A percentile compares a stretch with the other conserved stretches of the same genome.
These are phyloP conservation scores for Chionis minor DNA, from an alignment of 2,113 vertebrate species.

Conservation along the genomic window DNA sequence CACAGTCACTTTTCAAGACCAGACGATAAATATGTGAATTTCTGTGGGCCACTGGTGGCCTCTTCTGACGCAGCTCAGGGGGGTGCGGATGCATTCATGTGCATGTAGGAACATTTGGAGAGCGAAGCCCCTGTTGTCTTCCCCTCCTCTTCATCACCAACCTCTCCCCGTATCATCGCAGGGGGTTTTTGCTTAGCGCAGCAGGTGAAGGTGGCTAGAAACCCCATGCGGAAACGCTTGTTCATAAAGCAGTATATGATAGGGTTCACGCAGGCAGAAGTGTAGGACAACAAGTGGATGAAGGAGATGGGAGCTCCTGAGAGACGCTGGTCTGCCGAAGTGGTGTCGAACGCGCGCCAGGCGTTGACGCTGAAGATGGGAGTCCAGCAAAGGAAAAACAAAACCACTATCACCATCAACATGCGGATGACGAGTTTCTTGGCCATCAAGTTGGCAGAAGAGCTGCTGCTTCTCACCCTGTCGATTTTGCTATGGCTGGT, in stretches of 20 bases:
- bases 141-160: constrained; percentile 78
- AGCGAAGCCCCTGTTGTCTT: constrained; percentile 75
- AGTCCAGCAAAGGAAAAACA: constrained; percentile 98
- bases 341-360: constrained; percentile 90
- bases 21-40: background rate
- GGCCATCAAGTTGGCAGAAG: constrained; percentile 88
- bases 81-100: constrained; percentile 63
- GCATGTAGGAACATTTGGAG: constrained; percentile 81
- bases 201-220: constrained; percentile 88
- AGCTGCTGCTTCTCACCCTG: constrained; percentile 83
- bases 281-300: constrained; percentile 96
- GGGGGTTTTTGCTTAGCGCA: constrained; percentile 39
- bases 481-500: constrained; percentile 37
- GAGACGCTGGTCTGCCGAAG: constrained; percentile 81
- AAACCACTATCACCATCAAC: constrained; percentile 92
- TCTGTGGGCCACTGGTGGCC: background rate
- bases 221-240: constrained; percentile 89
- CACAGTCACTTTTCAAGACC: background rate
- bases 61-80: constrained; percentile 46
- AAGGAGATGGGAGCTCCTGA: constrained; percentile 96
- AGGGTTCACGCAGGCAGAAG: constrained; percentile 94
- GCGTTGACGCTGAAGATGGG: constrained; percentile 93
- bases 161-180: background rate
- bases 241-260: constrained; percentile 99
- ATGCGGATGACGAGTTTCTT: constrained; percentile 98